Conservation (phyloP, 2,113 vertebrate species). For the Smithornis capensis region DNA sequence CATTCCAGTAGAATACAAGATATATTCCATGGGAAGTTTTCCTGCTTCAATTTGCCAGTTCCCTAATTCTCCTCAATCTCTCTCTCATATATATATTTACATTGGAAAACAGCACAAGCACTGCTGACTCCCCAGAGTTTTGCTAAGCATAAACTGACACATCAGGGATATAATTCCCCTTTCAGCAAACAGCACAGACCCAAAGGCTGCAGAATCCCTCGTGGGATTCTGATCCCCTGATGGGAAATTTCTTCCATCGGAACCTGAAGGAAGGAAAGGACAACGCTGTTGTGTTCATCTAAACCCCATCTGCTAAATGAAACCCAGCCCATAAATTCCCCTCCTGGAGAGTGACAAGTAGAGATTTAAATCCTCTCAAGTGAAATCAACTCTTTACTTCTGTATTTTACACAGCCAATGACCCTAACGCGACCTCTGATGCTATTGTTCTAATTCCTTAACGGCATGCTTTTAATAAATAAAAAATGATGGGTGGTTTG, state of each 20-base stretch:
- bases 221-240: too few relatives aligned
- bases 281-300: accelerated
- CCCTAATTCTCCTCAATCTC: neutral
- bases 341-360: neutral
- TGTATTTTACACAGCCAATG: neutral
- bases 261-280: neutral
- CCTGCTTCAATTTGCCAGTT: neutral
- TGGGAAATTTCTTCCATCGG: neutral
- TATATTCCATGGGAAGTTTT: neutral
- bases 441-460: neutral
- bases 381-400: neutral
- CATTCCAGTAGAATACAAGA: neutral
- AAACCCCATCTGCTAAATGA: neutral
- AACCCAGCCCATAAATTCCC: accelerated
- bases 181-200: neutral
- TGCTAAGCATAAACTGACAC: neutral
- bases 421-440: neutral
- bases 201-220: neutral
- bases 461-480: neutral
- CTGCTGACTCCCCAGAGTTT: neutral
- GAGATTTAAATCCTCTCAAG: neutral
- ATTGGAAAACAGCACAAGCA: neutral
- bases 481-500: neutral
- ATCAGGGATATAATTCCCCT: accelerated
- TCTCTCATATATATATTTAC: neutral